Evolutionary conservation across 2,113 vertebrate genomes (phyloP).

Genomic region (Ceratotherium simum): DNA sequence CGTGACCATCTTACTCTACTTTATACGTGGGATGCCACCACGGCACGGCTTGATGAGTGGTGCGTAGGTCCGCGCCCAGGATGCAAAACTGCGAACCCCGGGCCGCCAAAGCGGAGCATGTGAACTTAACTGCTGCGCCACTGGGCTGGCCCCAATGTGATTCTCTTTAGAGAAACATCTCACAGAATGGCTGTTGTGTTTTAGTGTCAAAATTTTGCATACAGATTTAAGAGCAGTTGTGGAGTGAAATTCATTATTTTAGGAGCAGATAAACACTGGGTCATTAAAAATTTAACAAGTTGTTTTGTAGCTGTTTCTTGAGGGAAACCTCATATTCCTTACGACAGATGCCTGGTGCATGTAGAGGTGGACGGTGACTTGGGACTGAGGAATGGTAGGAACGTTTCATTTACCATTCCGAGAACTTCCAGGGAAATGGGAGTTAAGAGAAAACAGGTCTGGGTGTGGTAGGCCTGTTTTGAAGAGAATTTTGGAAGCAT

Average conservation of each 20-base stretch:
- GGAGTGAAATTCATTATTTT: conserved; percentile 44
- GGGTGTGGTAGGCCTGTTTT: background rate
- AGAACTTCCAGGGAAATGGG: background rate
- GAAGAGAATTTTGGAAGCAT: background rate
- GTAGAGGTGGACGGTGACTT: background rate
- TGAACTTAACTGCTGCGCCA: too few relatives aligned
- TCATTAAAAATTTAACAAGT: conserved; percentile 76
- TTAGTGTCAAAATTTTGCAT: background rate
- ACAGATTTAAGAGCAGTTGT: conserved; percentile 52
- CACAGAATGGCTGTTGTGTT: background rate
- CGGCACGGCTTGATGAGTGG: too few relatives aligned
- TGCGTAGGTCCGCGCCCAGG: too few relatives aligned
- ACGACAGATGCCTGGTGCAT: background rate
- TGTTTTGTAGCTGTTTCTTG: background rate
- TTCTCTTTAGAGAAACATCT: conserved; percentile 47
- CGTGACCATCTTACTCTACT: too few relatives aligned
- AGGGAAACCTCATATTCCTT: background rate
- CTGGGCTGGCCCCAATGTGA: background rate
- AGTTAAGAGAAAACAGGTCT: background rate
- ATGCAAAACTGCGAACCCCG: too few relatives aligned
- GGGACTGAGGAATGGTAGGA: background rate
- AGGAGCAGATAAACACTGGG: conserved; percentile 82
- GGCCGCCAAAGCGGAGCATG: too few relatives aligned
- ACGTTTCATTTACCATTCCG: background rate
- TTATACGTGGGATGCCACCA: too few relatives aligned